These are phyloP conservation scores for Champsocephalus gunnari DNA, from an alignment of 2,797 vertebrate species.

Conservation along the genomic window DNA sequence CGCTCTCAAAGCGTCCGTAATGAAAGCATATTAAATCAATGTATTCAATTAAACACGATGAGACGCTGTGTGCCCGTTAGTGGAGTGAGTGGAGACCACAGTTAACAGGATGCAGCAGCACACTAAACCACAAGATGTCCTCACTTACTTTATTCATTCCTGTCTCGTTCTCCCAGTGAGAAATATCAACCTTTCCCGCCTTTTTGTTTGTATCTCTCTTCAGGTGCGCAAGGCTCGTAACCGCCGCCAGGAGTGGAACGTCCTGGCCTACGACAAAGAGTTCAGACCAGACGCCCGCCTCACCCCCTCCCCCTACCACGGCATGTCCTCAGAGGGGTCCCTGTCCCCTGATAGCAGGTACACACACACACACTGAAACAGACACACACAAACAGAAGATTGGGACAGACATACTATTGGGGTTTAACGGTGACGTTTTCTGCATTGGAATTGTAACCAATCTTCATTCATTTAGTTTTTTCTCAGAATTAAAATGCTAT, in stretches of 20 bases:
- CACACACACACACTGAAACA: not conserved
- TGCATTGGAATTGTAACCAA: not conserved
- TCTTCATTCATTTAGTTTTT: accelerated
- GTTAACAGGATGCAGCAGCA: not conserved
- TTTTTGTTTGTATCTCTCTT: not conserved
- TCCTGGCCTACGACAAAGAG: constrained; percentile 94
- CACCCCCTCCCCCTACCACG: constrained; percentile 93
- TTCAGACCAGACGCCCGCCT: constrained; percentile 92
- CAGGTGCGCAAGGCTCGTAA: constrained; percentile 91
- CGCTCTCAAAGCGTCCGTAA: constrained; percentile 7
- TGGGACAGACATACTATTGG: not conserved
- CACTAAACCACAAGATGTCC: too few species aligned
- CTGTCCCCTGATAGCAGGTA: constrained; percentile 94
- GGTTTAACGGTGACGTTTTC: not conserved
- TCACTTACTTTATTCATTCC: not conserved
- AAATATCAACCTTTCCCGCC: not conserved
- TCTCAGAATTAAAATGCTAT: not conserved
- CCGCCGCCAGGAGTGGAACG: constrained; percentile 94
- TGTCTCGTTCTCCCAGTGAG: too few species aligned
- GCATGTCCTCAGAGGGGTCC: constrained; percentile 93
- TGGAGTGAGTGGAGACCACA: not conserved
- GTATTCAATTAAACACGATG: not conserved
- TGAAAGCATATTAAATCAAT: constrained; percentile 2
- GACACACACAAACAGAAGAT: too few species aligned
- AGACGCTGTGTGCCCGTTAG: not conserved